Evolutionary conservation across 2,797 vertebrate genomes (phyloP).

Genomic region (Odontamblyopus lacepedii): DNA sequence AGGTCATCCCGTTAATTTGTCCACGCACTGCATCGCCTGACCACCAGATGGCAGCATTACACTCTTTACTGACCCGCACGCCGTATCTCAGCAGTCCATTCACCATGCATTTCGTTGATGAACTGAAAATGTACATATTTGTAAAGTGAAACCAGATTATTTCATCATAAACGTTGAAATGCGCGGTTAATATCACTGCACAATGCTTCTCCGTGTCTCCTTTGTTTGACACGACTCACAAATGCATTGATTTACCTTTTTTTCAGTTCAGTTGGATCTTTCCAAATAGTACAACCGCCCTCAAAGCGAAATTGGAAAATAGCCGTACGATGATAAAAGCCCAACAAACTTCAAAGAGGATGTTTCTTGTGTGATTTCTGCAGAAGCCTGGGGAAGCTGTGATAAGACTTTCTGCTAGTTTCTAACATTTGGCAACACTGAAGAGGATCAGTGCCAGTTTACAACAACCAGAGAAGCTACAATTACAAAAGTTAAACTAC

Average conservation of each 20-base stretch:
- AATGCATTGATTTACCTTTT: too few species aligned
- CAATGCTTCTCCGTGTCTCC: not conserved
- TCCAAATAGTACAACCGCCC: not conserved
- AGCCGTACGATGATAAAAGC: not conserved
- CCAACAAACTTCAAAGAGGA: not conserved
- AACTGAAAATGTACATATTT: not conserved
- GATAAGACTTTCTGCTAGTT: not conserved
- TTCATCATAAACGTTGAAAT: not conserved
- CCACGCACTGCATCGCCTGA: not conserved
- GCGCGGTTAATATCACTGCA: not conserved
- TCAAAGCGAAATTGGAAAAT: not conserved
- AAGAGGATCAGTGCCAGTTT: not conserved
- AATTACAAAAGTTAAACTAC: not conserved
- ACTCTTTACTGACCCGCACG: not conserved
- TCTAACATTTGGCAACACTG: not conserved
- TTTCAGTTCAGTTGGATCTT: not conserved
- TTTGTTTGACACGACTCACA: not conserved
- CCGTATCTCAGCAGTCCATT: not conserved
- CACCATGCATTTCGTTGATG: too few species aligned
- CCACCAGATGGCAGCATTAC: conserved; percentile 58
- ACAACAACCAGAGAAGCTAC: not conserved
- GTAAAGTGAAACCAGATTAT: not conserved
- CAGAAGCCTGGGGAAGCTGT: not conserved
- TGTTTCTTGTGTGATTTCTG: not conserved
- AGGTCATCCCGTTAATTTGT: conserved; percentile 10